Base-by-base conservation (phyloP, 2,888 invertebrate genomes). In the Epinotia brunnichana region DNA sequence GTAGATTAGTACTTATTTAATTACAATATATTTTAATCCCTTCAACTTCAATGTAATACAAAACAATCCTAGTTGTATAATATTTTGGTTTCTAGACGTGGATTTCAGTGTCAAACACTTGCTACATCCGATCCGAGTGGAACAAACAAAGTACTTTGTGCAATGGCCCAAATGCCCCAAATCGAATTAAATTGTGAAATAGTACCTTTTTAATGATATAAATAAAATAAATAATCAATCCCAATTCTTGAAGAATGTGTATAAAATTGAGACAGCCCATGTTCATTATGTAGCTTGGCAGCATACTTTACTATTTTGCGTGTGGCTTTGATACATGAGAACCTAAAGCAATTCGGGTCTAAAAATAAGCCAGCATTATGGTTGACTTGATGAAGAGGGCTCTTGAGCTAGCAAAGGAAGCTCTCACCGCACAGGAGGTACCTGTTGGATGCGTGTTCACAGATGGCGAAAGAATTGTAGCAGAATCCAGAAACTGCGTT, bases 381-480 rank as follows among this genome's bases (percentile, higher is more conserved):
- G 83, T 80, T 72, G 84, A 92, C 70, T 96, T 95, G 89, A 97
- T 98, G 97, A 94, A 94, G 75, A 92, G 94, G 82, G 97, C 97
- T 13, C 95, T 98, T 80, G 89, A 93, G 64, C 94, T 96, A 84
- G 99, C 99, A 0, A 91, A 95, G 74, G 95, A 96, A 85, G 98
- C 99, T 24, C 89, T 98, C 67, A 85, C 90, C 71, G 94, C 91
- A 3, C 96, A 97, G 75, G 99, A 99, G 94, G 99, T 99, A 41
- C 99, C 99, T 9, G 98, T 99, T 15, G 99, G 99, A 2, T 99
- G 99, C 93, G 95, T 99, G 62, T 97, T 99, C 85, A 95, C 97
- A 19, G 94, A 95, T 80, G 89, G 95, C 64, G 93, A 94, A 75
- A 84, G 94, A 81, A 94, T 97, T 54, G 93, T 99, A 75, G 98